These are phyloP conservation scores for Chitala chitala DNA, from an alignment of 2,113 vertebrate species.

Conservation along the genomic window DNA sequence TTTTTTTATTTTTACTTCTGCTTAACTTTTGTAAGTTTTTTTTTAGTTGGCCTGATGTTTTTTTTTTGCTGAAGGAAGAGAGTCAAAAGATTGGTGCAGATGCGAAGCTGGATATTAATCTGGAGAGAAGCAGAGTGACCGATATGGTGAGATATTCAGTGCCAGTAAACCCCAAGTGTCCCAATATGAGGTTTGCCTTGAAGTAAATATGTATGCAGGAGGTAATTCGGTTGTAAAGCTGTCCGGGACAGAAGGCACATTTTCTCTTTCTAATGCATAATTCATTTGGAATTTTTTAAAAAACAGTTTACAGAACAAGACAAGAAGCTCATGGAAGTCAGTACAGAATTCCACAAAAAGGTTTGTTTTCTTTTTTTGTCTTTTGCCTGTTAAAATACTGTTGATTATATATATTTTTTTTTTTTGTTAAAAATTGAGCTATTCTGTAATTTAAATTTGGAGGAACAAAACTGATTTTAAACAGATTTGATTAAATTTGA, in stretches of 20 bases:
- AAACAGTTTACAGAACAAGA: constrained; percentile 89
- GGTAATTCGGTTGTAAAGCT: no score
- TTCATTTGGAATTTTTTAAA: not conserved
- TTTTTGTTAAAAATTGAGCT: no score
- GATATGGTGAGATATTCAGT: constrained; percentile 72
- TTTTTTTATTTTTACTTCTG: no score
- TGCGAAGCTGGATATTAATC: constrained; percentile 87
- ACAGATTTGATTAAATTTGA: no score
- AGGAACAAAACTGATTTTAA: not conserved
- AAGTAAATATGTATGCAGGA: no score
- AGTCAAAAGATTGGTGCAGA: constrained; percentile 77
- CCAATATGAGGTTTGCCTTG: no score
- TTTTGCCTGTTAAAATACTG: not conserved
- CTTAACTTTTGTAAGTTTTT: no score
- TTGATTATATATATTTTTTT: no score
- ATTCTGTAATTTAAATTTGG: not conserved
- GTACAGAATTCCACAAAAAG: constrained; percentile 82
- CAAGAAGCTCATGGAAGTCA: constrained; percentile 84
- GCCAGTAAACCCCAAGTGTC: not conserved
- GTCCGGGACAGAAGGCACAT: not conserved
- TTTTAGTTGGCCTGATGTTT: not conserved
- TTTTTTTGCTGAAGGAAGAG: constrained; percentile 71
- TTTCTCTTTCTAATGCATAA: not conserved
- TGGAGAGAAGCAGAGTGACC: constrained; percentile 83
- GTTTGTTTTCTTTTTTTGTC: constrained; percentile 43